Evolutionary conservation across 2,797 vertebrate genomes (phyloP), one percentile per base, ranked within the genome.

Genomic region (Parambassis ranga): DNA sequence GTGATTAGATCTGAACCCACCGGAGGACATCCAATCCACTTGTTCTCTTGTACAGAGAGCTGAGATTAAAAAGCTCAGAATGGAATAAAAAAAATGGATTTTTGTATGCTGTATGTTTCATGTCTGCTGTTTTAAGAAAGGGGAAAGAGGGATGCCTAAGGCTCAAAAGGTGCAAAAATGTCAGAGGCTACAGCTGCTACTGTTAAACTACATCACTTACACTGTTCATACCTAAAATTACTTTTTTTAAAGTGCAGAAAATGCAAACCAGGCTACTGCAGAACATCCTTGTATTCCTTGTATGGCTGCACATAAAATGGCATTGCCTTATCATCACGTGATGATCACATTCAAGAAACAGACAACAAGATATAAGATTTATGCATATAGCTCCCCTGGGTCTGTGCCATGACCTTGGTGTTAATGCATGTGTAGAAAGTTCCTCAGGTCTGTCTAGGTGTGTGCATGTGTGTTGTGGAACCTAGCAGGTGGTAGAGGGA

Each of bases 1-100:
- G 27, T 82, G 79, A 80, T 87, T 85, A 83, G 73, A 83, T 85
- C 66, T 83, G 47, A 85, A 75, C 75, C 58, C 77, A 75, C 71
- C 58, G 57, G 77, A 83, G 77, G 70, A 81, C 69, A 71, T 64
- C 60, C 19, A 14, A 76, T 76, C 70, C 61, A 66, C 66, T 81
- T 76, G 70, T 72, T 70, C 55, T 65, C 16, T 61, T 9, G 42
- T 41, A 66, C 49, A 68, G 32, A 83, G 39, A 77, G 47, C 62
- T 20, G 3, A 75, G 71, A 85, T 81, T 71, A 48, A 70, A 84
- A 76, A 68, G 60, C 66, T 66, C 18, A 48, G 31, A 71, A 61
- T 61, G 14, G 63, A 75, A 75, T 58, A 30, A 67, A 68, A 58
- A 47, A 20, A 44, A 53, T n/a, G 18, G 4, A 27, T 44, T 48